These are phyloP conservation scores for Melierax canorus DNA, from an alignment of 2,113 vertebrate species.

Conservation along the genomic window DNA sequence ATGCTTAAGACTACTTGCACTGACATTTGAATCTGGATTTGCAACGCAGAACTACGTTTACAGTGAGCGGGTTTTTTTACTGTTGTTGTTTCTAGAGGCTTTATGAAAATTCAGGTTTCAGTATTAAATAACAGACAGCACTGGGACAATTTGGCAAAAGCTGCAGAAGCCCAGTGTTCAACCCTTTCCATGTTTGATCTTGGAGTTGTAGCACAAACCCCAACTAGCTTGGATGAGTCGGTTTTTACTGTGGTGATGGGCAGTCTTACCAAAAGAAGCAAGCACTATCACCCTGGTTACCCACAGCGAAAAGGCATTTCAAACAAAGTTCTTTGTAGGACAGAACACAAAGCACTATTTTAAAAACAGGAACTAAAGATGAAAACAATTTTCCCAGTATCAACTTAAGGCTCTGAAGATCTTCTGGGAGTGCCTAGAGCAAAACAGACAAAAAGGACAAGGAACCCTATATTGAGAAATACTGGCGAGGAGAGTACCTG, in stretches of 20 bases:
- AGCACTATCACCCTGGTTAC: background rate
- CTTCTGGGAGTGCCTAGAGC: background rate
- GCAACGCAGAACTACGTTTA: background rate
- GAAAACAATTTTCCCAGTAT: background rate
- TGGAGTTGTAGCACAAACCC: background rate
- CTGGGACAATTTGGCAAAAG: background rate
- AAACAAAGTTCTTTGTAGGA: background rate
- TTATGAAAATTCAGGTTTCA: background rate
- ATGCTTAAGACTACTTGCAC: background rate
- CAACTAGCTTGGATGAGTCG: background rate
- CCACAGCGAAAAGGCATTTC: background rate
- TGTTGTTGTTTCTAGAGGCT: background rate
- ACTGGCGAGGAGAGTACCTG: conserved; percentile 71
- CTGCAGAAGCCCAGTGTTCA: background rate
- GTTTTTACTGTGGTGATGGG: background rate
- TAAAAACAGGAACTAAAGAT: background rate
- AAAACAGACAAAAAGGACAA: background rate
- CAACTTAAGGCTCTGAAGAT: background rate
- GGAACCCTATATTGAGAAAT: background rate
- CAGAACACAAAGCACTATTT: background rate
- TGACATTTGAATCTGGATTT: background rate
- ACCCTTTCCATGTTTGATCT: background rate
- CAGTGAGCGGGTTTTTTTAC: background rate
- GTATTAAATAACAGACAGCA: background rate
- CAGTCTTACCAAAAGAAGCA: background rate